These are phyloP conservation scores for Phenganax stokvisi DNA, from an alignment of 92 coral and sea anemone species.

Conservation along the genomic window DNA sequence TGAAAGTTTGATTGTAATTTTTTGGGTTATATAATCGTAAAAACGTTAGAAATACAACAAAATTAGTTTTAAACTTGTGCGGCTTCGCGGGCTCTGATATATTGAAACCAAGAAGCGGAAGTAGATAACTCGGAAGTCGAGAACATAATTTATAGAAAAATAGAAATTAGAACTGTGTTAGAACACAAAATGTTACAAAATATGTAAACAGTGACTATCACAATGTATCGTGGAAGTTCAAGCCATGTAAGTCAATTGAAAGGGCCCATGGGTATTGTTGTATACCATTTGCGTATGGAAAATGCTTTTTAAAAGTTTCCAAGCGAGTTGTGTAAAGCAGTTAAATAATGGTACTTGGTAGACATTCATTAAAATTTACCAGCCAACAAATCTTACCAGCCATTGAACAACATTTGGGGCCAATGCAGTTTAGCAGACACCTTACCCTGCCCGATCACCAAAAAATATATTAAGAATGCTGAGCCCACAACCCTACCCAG, in stretches of 20 bases:
- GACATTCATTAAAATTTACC: no score
- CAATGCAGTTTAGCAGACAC: no score
- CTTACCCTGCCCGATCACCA: no score
- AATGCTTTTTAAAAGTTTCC: neutral
- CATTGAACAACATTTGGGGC: no score
- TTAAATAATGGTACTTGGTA: no score
- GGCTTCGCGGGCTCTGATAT: neutral
- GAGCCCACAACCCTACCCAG: no score
- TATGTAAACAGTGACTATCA: neutral
- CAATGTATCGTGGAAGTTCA: neutral
- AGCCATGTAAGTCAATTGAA: neutral
- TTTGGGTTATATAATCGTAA: no score
- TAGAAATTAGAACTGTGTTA: neutral
- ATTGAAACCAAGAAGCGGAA: neutral
- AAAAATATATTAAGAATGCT: no score
- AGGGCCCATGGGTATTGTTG: neutral
- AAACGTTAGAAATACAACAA: no score
- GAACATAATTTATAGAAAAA: neutral
- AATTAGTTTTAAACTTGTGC: neutral
- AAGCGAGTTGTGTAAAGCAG: neutral
- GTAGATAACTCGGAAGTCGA: neutral
- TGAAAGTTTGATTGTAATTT: no score
- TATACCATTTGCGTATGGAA: neutral
- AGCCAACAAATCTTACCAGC: no score
- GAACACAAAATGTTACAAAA: conserved; percentile 7